Conservation (phyloP, 2,888 invertebrate genomes). For the Loripinus fragilis region DNA sequence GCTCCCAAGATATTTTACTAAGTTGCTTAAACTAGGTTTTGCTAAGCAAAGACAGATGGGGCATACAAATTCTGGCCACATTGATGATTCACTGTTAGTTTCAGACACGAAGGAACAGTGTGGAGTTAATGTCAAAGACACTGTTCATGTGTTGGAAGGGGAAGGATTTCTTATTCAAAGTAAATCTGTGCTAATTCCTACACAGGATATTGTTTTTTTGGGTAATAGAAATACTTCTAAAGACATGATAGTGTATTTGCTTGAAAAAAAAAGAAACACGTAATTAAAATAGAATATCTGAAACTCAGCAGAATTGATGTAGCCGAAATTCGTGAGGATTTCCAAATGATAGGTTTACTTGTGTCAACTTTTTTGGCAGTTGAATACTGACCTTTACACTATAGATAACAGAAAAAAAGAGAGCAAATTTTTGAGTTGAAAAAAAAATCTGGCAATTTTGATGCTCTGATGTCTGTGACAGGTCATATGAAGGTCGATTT, state of each 20-base stretch:
- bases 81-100: background rate
- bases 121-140: background rate
- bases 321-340: background rate
- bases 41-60: background rate
- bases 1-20: background rate
- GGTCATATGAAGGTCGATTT: background rate
- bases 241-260: background rate
- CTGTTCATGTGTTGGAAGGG: background rate
- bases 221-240: background rate
- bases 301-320: background rate
- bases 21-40: background rate
- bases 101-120: background rate
- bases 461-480: background rate
- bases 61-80: background rate
- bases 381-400: background rate
- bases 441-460: background rate
- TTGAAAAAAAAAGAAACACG: background rate
- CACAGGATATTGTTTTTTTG: background rate
- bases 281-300: background rate
- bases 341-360: background rate
- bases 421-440: background rate
- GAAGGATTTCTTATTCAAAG: background rate
- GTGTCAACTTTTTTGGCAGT: background rate
- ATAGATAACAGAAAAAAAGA: background rate
- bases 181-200: background rate